Base-by-base conservation (phyloP, 2,888 invertebrate genomes). In the Lamellibrachia satsuma region DNA sequence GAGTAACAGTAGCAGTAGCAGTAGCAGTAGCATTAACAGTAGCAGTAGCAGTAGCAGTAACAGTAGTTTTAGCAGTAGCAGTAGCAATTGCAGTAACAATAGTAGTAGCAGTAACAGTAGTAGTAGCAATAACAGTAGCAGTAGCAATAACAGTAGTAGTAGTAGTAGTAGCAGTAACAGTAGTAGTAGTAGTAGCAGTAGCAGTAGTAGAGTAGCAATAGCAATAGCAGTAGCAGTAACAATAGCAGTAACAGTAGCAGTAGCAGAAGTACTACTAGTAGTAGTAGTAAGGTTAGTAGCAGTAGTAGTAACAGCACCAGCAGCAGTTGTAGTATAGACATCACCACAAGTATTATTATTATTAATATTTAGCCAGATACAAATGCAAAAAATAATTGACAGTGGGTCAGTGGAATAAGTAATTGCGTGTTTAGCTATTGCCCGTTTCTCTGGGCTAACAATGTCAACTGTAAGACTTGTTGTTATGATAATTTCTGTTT, bases 11-110 rank as follows among this genome's bases (percentile, higher is more conserved):
- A 91, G 39, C 1, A 91, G 91, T 91, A 91, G 91, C 2, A 91
- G 91, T 1, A 91, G 91, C 51, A 91, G 91, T 91, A 91, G 2
- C 51, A 91, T n/a, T 91, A 91, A 1, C 2, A 91, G 91, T 91
- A 91, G 91, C 1, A 91, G 91, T 27, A 39, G 39, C 39, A 39
- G 39, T 39, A 39, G 39, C 1, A 39, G 39, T 0, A 39, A n/a
- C 1, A 91, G 91, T 27, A 39, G 39, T 1, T 39, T 39, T 39
- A 39, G 39, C 39, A 39, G 39, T 39, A 39, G 39, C 1, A 39
- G 39, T 0, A 39, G 39, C 39, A 39, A 1, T 39, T 1, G 0
- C 39, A 39, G 39, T 39, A 39, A 0, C 1, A 39, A 1, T 39
- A 39, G 39, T 0, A 39, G 39, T 39, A 39, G 0, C 39, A 0